Percentiles rank a stretch among this genome's conserved stretches.
Conservation (phyloP, 2,797 vertebrate genomes). For the Trachops cirrhosus region DNA sequence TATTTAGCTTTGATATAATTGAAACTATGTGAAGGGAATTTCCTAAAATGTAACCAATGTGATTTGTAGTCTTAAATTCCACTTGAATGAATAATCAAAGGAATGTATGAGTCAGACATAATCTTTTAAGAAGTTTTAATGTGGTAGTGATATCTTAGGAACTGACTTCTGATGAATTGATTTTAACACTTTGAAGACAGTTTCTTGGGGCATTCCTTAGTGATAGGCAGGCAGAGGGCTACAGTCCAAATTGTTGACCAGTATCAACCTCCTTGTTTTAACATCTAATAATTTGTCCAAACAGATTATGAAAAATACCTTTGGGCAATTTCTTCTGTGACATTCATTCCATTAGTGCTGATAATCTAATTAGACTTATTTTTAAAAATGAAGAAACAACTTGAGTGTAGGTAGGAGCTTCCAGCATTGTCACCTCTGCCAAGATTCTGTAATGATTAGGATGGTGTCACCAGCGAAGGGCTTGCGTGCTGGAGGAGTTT, state of each 20-base stretch:
- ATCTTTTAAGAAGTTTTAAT: slow-evolving; percentile 67
- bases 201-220: neutral
- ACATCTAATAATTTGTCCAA: neutral
- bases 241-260: neutral
- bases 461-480: slow-evolving; percentile 23
- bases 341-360: neutral
- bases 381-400: neutral
- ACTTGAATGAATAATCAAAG: slow-evolving; percentile 67
- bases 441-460: neutral
- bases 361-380: neutral
- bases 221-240: neutral
- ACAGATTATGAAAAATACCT: neutral
- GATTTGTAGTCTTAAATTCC: slow-evolving; percentile 65
- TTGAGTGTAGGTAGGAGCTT: neutral
- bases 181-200: slow-evolving; percentile 32
- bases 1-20: slow-evolving; percentile 66
- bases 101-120: slow-evolving; percentile 52
- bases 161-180: slow-evolving; percentile 39
- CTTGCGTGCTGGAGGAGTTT: neutral
- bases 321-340: neutral
- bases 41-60: slow-evolving; percentile 62
- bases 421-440: neutral
- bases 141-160: slow-evolving; percentile 14
- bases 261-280: neutral
- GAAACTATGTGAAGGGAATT: slow-evolving; percentile 50